Base-by-base conservation (phyloP, 2,113 vertebrate species). In the Scatophagus argus region DNA sequence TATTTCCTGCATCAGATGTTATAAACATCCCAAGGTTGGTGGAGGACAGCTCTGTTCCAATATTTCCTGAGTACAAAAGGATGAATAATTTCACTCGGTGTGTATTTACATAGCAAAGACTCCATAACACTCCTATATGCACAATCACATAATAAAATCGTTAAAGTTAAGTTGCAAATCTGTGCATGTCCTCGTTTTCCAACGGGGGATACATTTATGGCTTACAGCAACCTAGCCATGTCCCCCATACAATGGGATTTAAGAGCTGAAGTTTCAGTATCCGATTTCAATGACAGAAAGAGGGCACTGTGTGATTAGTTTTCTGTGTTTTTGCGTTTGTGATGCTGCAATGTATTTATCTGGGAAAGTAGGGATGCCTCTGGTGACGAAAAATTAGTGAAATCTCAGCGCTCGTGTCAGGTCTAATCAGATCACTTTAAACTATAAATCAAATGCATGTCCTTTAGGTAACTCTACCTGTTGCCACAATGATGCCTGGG, bases 1-100 rank as follows among this genome's bases (percentile, higher is more conserved):
- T 97, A 91, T 99, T 99, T 64, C 97, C 98, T 68, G 95, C 96
- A 75, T 99, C 98, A 10, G 97, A 96, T 77, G 98, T 97, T 88
- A 99, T 94, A 93, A 97, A 99, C 91, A 98, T 95, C 0, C 95
- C 95, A 81, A 96, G 92, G 51, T 96, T 96, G n/a, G 92, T 93
- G 44, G 96, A 96, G 80, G 98, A 97, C 82, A 99, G 95, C 77
- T 98, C 96, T 11, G 94, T 77, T 69, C 98, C 98, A 52, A 96
- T 91, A 77, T 98, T 99, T 25, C 98, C 98, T 99, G 91, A 84
- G 58, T 39, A 54, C 41, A 87, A 56, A 88, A 84, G 60, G 49
- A 81, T 68, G 62, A 88, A 88, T 65, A 78, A 88, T 64, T 83
- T 73, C 43, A 66, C 66, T 51, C 52, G 0, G n/a, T 56, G 44